Evolutionary conservation across 2,113 vertebrate species (phyloP), one percentile per base, ranked within the genome.

Genomic region (Otolemur garnettii): DNA sequence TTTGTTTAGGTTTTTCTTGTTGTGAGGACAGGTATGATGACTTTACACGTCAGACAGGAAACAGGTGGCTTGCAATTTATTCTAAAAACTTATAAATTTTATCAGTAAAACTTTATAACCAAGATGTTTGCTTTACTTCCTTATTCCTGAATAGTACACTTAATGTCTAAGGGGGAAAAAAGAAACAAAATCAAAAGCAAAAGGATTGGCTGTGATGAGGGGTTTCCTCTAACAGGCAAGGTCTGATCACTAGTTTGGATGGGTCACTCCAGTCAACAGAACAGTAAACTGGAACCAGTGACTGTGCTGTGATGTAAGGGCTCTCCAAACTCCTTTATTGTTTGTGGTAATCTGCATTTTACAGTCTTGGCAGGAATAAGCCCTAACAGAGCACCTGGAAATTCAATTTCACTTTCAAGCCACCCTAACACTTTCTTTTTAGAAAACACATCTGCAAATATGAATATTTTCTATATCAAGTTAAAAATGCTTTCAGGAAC

Each of bases 371-470:
- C 42, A 95, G 74, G 30, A 86, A 68, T 79, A 86, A 55, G 13
- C 24, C 53, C 53, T 62, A 79, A 60, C 78, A 78, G 53, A 86
- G 38, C 50, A 85, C 53, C 68, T 82, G 19, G n/a, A 30, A 74
- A 57, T 45, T 88, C 80, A 38, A 86, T 55, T 60, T 80, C 42
- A 86, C 55, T 72, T 66, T 38, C n/a, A 79, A 85, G 86, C 26
- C 45, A 26, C 15, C 10, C 19, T 55, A 86, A 66, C 7, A 17
- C 45, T 80, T 55, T 91, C 75, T 74, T 64, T 64, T 53, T 18
- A 90, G 55, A 42, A 95, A 91, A 50, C 9, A 90, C 74, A 62
- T 72, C n/a, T 60, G 57, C 57, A 94, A 69, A 81, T 90, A 78
- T 5, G 38, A 64, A 60, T 91, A 60, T 38, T 87, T 26, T 60